Evolutionary conservation across 1,140 invertebrate genomes (phyloP).

Genomic region (Vollenhovia emeryi): DNA sequence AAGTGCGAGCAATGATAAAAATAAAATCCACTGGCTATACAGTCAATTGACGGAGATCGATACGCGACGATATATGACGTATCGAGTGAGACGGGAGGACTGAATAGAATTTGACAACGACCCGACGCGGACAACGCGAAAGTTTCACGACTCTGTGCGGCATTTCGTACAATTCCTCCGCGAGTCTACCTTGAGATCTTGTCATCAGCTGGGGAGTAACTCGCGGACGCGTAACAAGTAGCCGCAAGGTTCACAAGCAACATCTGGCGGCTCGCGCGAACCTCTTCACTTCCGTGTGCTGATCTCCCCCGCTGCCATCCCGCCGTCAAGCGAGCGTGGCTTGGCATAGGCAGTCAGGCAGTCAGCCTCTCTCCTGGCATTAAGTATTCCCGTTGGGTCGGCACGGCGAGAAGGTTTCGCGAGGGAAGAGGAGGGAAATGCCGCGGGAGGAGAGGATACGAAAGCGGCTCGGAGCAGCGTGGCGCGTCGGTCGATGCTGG

Average conservation of each 20-base stretch:
- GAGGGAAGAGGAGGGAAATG: conserved; percentile 60
- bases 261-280: conserved; percentile 57
- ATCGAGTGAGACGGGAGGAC: background rate
- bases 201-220: conserved; percentile 45
- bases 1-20: background rate
- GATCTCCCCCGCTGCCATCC: conserved; percentile 65
- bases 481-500: conserved; percentile 82
- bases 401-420: conserved; percentile 72
- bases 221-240: conserved; percentile 81
- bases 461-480: conserved; percentile 57
- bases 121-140: background rate
- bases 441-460: conserved; percentile 61
- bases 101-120: background rate
- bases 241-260: conserved; percentile 68
- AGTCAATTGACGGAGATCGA: background rate
- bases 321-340: conserved; percentile 78
- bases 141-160: background rate
- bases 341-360: conserved; percentile 77
- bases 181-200: conserved; percentile 50
- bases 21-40: background rate
- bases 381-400: conserved; percentile 84
- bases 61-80: no score
- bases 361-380: conserved; percentile 79
- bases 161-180: no score
- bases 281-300: conserved; percentile 52